phyloP scores from a whole-genome alignment of 2,797 vertebrate genomes.

The Pygocentrus nattereri region DNA sequence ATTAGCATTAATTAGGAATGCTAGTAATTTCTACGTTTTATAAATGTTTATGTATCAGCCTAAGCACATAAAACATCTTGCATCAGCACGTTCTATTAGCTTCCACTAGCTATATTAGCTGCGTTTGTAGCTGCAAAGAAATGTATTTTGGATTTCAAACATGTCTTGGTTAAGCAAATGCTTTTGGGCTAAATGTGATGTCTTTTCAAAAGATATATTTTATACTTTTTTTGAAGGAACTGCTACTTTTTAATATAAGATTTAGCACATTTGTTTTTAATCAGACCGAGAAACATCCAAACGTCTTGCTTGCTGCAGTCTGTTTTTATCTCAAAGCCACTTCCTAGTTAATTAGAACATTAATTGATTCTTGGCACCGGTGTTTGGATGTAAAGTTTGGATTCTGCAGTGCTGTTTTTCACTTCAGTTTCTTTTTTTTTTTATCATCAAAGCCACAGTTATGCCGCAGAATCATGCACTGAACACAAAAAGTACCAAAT shows the following conservation, averaged over 20 bases:
- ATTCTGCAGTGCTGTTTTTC: neutral
- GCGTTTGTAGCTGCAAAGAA: neutral
- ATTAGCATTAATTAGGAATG: no score
- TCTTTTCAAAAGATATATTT: neutral
- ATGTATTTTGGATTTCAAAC: neutral
- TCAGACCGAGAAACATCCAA: neutral
- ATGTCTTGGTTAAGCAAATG: neutral
- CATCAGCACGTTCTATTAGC: neutral
- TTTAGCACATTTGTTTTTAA: neutral
- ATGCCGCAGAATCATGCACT: neutral
- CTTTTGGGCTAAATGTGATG: no score
- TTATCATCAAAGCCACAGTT: constrained; percentile 24
- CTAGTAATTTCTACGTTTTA: no score
- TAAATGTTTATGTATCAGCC: no score
- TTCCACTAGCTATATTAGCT: no score
- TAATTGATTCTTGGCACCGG: constrained; percentile 16
- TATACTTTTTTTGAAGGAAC: no score
- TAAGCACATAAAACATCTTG: no score
- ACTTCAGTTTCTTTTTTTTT: neutral
- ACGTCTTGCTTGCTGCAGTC: constrained; percentile 1
- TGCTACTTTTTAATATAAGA: neutral
- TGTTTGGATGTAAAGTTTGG: neutral
- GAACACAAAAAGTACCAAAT: constrained; percentile 59
- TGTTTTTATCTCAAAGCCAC: constrained; percentile 6
- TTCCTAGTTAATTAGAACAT: neutral